Evolutionary conservation across 2,797 vertebrate genomes (phyloP), one percentile per base, ranked within the genome.

Genomic region (Galagoides demidoff): DNA sequence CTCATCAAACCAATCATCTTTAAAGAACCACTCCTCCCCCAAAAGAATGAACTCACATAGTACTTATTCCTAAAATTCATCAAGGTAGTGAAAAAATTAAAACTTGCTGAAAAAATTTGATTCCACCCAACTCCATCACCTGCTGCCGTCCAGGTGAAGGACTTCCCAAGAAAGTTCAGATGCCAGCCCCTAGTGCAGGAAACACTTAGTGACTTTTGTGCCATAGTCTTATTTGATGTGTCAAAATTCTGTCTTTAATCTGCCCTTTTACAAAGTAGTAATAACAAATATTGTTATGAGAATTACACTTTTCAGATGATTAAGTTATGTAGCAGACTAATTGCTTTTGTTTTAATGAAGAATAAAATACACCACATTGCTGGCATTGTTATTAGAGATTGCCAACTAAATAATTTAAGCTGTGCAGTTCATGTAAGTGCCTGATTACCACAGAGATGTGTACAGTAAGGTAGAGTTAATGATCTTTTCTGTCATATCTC

Each of bases 281-380:
- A 88, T 96, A 95, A 89, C 81, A 95, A 96, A 90, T 31, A 76
- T 85, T 90, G 52, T 74, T 90, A 68, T 55, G 87, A 86, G 93
- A 90, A 96, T 96, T 94, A 74, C 61, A 85, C 90, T 94, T 97
- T 96, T 88, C 92, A 22, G 45, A 93, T 93, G 87, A 95, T 96
- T 96, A 93, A 39, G 49, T 96, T 97, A 95, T 85, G 66, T 4
- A 85, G 85, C 94, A 90, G 79, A 85, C 95, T 94, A 97, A 97
- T 93, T 77, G 59, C 77, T 92, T 95, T 92, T 74, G 23, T 64
- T 94, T 92, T 94, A 95, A 92, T 89, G 93, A 95, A 94, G 88
- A 95, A 89, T 86, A 78, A 94, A 96, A 78, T 39, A 59, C 59
- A 52, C 43, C 27, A 66, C 61, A 66, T 78, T 66, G 34, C 77